Evolutionary conservation across 2,797 vertebrate species (phyloP).

Genomic region (Pangasius djambal): DNA sequence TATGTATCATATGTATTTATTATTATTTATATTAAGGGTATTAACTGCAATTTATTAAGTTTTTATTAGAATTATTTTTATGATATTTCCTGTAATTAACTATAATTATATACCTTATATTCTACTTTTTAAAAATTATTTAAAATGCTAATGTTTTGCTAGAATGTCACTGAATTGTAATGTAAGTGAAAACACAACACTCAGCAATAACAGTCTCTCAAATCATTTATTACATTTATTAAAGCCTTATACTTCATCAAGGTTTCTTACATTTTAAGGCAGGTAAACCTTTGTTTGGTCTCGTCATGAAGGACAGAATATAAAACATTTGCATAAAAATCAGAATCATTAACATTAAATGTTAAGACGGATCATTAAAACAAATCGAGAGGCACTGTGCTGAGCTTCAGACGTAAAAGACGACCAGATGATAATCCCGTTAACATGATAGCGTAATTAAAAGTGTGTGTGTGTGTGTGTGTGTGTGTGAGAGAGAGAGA

Average conservation of each 20-base stretch:
- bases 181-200: background rate
- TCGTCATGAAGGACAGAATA: background rate
- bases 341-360: background rate
- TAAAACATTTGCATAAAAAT: background rate
- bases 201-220: background rate
- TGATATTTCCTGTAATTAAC: background rate
- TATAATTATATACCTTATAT: background rate
- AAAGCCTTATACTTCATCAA: background rate
- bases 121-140: background rate
- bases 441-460: background rate
- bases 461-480: background rate
- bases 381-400: background rate
- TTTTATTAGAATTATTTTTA: background rate
- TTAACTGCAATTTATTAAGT: background rate
- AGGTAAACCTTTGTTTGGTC: background rate
- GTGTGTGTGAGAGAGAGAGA: background rate
- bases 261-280: background rate
- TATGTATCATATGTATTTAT: background rate
- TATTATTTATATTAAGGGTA: background rate
- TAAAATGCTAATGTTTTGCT: background rate
- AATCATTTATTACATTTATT: slow-evolving; percentile 18
- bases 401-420: background rate
- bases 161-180: background rate
- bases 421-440: background rate
- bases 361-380: background rate